phyloP scores from a whole-genome alignment of 1,140 invertebrate genomes.

The Pararge aegeria region DNA sequence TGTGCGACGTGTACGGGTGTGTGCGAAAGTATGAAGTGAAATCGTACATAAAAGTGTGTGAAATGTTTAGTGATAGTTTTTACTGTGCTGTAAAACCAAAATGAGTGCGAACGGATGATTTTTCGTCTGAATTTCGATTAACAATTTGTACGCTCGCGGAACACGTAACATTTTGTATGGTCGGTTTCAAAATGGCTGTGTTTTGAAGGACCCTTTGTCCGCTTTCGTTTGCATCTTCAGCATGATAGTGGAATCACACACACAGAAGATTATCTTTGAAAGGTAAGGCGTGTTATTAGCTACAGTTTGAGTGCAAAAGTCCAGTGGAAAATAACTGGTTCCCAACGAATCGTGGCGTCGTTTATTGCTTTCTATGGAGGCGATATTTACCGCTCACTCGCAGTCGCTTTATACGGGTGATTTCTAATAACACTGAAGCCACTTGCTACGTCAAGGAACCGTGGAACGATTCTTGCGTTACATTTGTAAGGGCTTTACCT shows the following conservation, averaged over 20 bases:
- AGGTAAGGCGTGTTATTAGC: slow-evolving; percentile 62
- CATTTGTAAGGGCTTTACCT: not conserved
- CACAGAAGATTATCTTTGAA: slow-evolving; percentile 69
- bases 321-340: slow-evolving; percentile 71
- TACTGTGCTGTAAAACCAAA: slow-evolving; percentile 73
- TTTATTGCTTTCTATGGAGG: slow-evolving; percentile 68
- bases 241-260: slow-evolving; percentile 78
- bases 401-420: slow-evolving; percentile 66
- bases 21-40: slow-evolving; percentile 80
- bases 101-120: slow-evolving; percentile 77
- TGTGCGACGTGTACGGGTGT: slow-evolving; percentile 73
- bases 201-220: slow-evolving; percentile 80
- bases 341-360: slow-evolving; percentile 55
- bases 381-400: slow-evolving; percentile 47
- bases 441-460: slow-evolving; percentile 4
- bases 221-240: slow-evolving; percentile 74
- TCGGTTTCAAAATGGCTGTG: slow-evolving; percentile 80
- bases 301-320: slow-evolving; percentile 40
- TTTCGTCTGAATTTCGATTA: slow-evolving; percentile 44
- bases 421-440: slow-evolving; percentile 64
- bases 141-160: slow-evolving; percentile 58
- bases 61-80: slow-evolving; percentile 79
- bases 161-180: slow-evolving; percentile 74
- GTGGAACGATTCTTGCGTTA: slow-evolving; percentile 2
- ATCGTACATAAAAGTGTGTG: slow-evolving; percentile 76